phyloP scores from a whole-genome alignment of 23 tunicate genomes.

The Phallusia fumigata region DNA sequence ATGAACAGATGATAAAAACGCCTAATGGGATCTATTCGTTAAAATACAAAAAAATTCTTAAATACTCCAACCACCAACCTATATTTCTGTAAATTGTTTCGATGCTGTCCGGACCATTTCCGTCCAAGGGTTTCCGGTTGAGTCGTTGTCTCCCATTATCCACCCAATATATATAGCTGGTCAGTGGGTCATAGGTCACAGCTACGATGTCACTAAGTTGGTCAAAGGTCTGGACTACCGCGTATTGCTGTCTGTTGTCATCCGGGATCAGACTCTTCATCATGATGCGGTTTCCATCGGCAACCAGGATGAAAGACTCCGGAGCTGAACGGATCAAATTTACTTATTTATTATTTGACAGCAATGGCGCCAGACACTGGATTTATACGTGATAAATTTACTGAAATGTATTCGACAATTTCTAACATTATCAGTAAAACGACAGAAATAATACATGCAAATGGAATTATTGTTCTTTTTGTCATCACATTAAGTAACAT shows the following conservation, averaged over 20 bases:
- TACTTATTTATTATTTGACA: not conserved
- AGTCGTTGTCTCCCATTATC: conserved; percentile 88
- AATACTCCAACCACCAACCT: conserved; percentile 17
- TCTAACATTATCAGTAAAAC: too few species aligned
- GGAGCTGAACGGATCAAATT: conserved; percentile 34
- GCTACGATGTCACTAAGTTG: conserved; percentile 82
- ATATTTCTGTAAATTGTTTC: conserved; percentile 58
- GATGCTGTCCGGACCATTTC: conserved; percentile 19
- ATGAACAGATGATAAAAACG: not conserved
- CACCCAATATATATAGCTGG: conserved; percentile 84
- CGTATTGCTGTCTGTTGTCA: conserved; percentile 35
- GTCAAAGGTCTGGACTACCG: conserved; percentile 70
- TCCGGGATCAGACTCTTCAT: conserved; percentile 67
- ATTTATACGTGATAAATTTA: not conserved
- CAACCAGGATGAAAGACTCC: conserved; percentile 81
- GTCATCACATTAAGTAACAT: too few species aligned
- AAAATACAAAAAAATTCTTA: too few species aligned
- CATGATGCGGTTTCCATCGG: conserved; percentile 74
- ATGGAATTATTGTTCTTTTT: too few species aligned
- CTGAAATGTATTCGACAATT: too few species aligned
- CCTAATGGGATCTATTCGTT: not conserved
- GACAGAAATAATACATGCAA: too few species aligned
- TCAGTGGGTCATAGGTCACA: conserved; percentile 80
- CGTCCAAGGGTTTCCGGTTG: conserved; percentile 37
- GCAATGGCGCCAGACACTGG: too few species aligned